Conservation (phyloP, 37 sponge, comb jelly and placozoan species). For the Axinella damicornis region DNA sequence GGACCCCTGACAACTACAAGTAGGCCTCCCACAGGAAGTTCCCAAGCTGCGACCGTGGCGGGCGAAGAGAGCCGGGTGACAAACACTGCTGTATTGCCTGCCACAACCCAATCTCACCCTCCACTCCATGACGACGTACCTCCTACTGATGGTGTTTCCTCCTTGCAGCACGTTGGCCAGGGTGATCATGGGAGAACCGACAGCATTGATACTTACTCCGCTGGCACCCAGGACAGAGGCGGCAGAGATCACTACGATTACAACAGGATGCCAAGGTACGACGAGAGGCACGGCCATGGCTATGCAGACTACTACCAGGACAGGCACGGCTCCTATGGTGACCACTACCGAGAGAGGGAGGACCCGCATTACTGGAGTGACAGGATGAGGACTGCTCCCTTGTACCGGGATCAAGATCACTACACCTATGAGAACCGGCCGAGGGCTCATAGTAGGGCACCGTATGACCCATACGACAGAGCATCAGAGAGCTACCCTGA, state of each 20-base stretch:
- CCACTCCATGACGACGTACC: too few species aligned
- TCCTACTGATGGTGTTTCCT: too few species aligned
- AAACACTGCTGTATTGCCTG: too few species aligned
- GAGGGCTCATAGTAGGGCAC: background rate
- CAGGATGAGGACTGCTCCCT: background rate
- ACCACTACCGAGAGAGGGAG: background rate
- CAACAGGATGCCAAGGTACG: too few species aligned
- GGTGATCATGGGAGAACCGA: background rate
- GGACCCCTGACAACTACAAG: too few species aligned
- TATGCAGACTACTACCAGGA: background rate
- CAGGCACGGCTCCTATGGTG: background rate
- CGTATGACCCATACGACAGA: background rate
- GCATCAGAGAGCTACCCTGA: conserved; percentile 1
- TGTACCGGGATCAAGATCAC: background rate
- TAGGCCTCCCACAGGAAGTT: too few species aligned
- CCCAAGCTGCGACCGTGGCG: too few species aligned
- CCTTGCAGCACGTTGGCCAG: too few species aligned
- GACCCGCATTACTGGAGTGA: background rate
- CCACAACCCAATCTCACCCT: too few species aligned
- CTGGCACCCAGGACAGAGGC: background rate
- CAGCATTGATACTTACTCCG: background rate
- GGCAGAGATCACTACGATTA: too few species aligned
- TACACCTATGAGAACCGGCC: background rate
- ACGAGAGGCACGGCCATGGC: background rate
- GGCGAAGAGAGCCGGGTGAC: too few species aligned